Evolutionary conservation across 2,797 vertebrate genomes (phyloP).

Genomic region (Muscicapa comitata): DNA sequence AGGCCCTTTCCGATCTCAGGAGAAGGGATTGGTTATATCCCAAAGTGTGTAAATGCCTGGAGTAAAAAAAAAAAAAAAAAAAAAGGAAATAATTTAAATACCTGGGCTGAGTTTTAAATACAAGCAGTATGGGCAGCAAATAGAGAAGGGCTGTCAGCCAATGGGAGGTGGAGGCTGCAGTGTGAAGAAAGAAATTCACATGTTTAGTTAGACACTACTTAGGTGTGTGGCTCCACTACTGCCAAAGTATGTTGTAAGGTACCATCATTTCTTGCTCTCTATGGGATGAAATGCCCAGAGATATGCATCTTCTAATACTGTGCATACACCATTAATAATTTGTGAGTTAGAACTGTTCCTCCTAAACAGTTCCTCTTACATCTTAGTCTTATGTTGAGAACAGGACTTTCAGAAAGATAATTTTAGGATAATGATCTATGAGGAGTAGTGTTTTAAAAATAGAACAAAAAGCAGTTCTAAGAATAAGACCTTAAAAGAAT

Average conservation of each 20-base stretch:
- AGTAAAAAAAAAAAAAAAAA: background rate
- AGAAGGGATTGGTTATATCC: background rate
- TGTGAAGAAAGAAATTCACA: background rate
- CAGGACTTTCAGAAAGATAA: slow-evolving; percentile 11
- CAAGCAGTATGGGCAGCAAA: background rate
- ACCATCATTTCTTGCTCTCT: background rate
- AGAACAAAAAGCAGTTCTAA: slow-evolving; percentile 18
- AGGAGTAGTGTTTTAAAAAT: slow-evolving; percentile 3
- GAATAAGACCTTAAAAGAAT: slow-evolving; percentile 16
- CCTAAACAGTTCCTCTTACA: background rate
- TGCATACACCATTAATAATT: background rate
- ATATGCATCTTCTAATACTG: background rate
- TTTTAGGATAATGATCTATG: slow-evolving; percentile 13
- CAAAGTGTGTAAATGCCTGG: background rate
- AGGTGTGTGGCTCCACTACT: background rate
- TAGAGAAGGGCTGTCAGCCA: background rate
- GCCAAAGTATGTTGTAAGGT: background rate
- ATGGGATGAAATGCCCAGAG: background rate
- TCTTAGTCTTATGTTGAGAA: background rate
- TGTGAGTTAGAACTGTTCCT: background rate
- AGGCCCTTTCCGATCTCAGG: background rate
- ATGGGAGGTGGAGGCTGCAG: background rate
- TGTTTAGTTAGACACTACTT: background rate
- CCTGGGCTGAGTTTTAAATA: background rate
- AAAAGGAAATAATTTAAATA: background rate